Conservation (phyloP, 2,888 invertebrate species). For the Camptogramma bilineatum region DNA sequence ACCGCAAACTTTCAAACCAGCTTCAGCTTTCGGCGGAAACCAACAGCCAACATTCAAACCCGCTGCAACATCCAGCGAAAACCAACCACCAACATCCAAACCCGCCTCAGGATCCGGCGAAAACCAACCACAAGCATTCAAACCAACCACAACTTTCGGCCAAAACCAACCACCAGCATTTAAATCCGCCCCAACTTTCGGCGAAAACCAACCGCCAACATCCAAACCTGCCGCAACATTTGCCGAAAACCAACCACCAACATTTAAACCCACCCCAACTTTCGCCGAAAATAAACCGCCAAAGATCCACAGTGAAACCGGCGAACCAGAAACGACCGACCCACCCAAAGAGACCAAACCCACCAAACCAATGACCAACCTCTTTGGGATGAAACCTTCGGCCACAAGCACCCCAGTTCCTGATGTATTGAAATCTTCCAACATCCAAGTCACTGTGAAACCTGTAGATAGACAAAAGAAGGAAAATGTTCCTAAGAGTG, state of each 20-base stretch:
- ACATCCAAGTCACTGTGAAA: constrained; percentile 49
- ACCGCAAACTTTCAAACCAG: not conserved
- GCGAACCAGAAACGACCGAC: constrained; percentile 60
- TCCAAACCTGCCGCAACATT: constrained; percentile 17
- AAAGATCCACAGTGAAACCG: constrained; percentile 60
- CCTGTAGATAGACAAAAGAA: constrained; percentile 54
- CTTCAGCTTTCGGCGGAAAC: constrained; percentile 7
- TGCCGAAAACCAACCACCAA: constrained; percentile 45
- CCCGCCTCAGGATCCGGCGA: constrained; percentile 61
- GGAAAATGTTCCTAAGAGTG: constrained; percentile 52
- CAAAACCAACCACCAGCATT: constrained; percentile 9
- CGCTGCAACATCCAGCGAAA: not conserved
- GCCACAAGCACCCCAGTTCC: constrained; percentile 54
- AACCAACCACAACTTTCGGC: constrained; percentile 1
- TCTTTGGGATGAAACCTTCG: constrained; percentile 61
- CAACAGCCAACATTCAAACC: not conserved
- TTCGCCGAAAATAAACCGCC: constrained; percentile 27
- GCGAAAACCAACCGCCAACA: constrained; percentile 42
- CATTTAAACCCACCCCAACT: not conserved
- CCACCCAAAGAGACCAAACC: constrained; percentile 48
- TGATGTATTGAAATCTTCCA: constrained; percentile 54
- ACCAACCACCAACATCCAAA: constrained; percentile 53
- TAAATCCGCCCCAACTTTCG: constrained; percentile 29
- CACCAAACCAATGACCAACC: constrained; percentile 62
- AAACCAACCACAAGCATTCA: constrained; percentile 36